Evolutionary conservation across 2,888 invertebrate genomes (phyloP).

Genomic region (Blastobasis adustella): DNA sequence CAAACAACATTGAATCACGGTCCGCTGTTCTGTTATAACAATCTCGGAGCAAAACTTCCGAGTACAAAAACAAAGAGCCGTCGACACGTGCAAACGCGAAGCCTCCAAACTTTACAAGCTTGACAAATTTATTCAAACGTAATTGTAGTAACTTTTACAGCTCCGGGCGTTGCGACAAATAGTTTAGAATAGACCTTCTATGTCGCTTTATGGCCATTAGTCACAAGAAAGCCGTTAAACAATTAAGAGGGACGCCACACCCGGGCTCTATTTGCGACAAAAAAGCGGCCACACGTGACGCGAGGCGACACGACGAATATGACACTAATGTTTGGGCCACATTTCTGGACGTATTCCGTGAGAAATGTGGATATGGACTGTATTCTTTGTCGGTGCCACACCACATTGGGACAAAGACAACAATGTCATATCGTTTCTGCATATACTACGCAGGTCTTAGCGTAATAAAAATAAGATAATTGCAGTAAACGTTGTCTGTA

Average conservation of each 20-base stretch:
- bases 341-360: constrained; percentile 21
- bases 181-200: neutral
- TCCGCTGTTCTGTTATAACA: neutral
- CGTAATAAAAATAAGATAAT: no score
- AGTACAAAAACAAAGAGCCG: neutral
- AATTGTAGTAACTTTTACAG: constrained; percentile 20
- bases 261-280: constrained; percentile 35
- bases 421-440: no score
- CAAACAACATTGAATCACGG: neutral
- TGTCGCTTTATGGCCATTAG: neutral
- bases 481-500: no score
- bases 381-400: no score
- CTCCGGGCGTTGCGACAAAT: constrained; percentile 1
- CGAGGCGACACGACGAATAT: constrained; percentile 44
- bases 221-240: constrained; percentile 42
- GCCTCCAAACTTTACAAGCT: constrained; percentile 17
- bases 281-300: constrained; percentile 48
- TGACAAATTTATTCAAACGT: constrained; percentile 14
- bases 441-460: no score
- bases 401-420: no score
- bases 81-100: constrained; percentile 33
- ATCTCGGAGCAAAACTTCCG: constrained; percentile 1
- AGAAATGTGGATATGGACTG: constrained; percentile 7
- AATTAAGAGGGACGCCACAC: constrained; percentile 57
- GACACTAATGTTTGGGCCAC: constrained; percentile 45